Evolutionary conservation across 2,797 vertebrate species (phyloP).

Genomic region (Dicrostonyx torquatus): DNA sequence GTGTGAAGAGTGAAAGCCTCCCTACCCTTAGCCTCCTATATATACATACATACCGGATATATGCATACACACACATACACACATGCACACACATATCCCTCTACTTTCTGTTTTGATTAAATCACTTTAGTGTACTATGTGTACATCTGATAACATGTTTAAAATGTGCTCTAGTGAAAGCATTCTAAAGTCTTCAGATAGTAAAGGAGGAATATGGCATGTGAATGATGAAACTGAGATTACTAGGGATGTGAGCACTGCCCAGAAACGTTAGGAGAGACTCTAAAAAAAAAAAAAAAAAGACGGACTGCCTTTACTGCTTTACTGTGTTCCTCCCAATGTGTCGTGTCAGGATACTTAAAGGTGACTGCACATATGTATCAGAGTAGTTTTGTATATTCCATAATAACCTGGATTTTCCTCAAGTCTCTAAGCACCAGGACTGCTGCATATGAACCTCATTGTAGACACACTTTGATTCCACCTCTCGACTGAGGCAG

Average conservation of each 20-base stretch:
- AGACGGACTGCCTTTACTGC: background rate
- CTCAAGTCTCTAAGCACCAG: background rate
- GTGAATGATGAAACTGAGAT: background rate
- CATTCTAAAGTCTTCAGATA: background rate
- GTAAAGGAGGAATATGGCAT: background rate
- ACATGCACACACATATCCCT: too few relatives aligned
- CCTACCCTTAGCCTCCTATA: too few relatives aligned
- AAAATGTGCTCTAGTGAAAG: background rate
- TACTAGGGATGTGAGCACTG: background rate
- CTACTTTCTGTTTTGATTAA: background rate
- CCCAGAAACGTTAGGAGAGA: background rate
- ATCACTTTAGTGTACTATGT: background rate
- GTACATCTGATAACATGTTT: background rate
- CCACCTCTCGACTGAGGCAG: background rate
- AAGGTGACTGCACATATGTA: background rate
- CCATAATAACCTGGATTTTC: background rate
- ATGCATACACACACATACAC: too few relatives aligned
- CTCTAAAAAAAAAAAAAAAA: background rate
- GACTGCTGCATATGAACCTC: background rate
- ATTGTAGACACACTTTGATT: background rate
- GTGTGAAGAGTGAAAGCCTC: too few relatives aligned
- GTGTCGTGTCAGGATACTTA: background rate
- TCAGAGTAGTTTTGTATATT: background rate
- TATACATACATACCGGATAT: too few relatives aligned
- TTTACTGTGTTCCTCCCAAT: background rate